A percentile compares a stretch with the other conserved stretches of the same genome.
These are phyloP conservation scores for Tyria jacobaeae DNA, from an alignment of 2,888 invertebrate genomes.

Conservation along the genomic window DNA sequence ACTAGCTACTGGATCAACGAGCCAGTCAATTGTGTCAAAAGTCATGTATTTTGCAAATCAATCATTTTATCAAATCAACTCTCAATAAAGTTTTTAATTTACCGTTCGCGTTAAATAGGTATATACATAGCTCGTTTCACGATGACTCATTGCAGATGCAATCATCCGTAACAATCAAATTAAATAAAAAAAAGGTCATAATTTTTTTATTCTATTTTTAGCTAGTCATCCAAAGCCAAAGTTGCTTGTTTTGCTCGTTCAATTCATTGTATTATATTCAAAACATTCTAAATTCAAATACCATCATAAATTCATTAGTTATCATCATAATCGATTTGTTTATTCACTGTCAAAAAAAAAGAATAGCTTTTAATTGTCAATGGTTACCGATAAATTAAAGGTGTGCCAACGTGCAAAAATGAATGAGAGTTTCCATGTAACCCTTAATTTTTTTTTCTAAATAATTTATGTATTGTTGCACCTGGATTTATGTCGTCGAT, in stretches of 20 bases:
- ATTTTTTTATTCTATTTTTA: constrained; percentile 7
- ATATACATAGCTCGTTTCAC: not conserved
- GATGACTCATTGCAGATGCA: constrained; percentile 18
- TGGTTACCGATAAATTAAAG: constrained; percentile 25
- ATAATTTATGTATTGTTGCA: constrained; percentile 49
- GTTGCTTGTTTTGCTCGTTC: constrained; percentile 5
- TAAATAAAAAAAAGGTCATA: constrained; percentile 14
- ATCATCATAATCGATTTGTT: constrained; percentile 19
- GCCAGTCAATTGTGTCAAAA: too few relatives aligned
- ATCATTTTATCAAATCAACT: too few relatives aligned
- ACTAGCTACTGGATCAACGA: too few relatives aligned
- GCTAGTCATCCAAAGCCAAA: constrained; percentile 6
- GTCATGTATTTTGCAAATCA: too few relatives aligned
- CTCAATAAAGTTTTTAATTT: too few relatives aligned
- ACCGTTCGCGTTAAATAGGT: too few relatives aligned
- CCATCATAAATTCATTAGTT: constrained; percentile 16
- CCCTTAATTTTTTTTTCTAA: constrained; percentile 31
- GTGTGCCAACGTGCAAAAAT: constrained; percentile 41
- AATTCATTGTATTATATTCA: constrained; percentile 2
- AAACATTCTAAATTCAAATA: not conserved
- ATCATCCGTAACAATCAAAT: constrained; percentile 8
- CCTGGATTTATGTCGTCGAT: constrained; percentile 37
- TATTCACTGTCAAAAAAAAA: constrained; percentile 25
- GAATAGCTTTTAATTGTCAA: constrained; percentile 41
- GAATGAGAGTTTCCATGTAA: constrained; percentile 39